Evolutionary conservation across 2,797 vertebrate genomes (phyloP).

Genomic region (Eulemur mongoz): DNA sequence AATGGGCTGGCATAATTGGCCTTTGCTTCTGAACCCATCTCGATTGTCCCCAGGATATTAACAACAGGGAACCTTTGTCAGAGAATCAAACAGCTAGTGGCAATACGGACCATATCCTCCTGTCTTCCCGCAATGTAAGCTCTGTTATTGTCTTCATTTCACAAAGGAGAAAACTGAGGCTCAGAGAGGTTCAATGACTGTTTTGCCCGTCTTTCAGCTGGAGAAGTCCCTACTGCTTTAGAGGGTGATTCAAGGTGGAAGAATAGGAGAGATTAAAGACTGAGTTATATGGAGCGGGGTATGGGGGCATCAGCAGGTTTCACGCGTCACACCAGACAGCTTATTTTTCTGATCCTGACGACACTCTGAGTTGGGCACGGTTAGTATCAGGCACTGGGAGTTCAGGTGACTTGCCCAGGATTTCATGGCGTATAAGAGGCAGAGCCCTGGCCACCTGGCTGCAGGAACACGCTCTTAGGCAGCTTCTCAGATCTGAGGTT

Average conservation of each 20-base stretch:
- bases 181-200: not conserved
- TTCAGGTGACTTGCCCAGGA: not conserved
- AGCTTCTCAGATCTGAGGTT: not conserved
- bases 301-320: not conserved
- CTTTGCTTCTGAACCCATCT: not conserved
- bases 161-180: not conserved
- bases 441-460: not conserved
- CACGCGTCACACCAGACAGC: not conserved
- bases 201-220: not conserved
- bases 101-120: not conserved
- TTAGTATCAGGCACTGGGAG: not conserved
- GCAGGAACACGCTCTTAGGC: not conserved
- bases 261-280: not conserved
- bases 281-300: not conserved
- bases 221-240: not conserved
- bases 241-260: not conserved
- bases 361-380: not conserved
- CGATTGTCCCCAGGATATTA: not conserved
- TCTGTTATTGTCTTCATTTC: not conserved
- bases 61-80: not conserved
- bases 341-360: not conserved
- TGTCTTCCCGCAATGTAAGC: accelerated
- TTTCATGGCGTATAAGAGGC: too few species aligned
- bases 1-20: not conserved
- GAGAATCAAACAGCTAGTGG: not conserved